These are phyloP conservation scores for Diplolepis rosae DNA, from an alignment of 2,888 invertebrate species.

Conservation along the genomic window DNA sequence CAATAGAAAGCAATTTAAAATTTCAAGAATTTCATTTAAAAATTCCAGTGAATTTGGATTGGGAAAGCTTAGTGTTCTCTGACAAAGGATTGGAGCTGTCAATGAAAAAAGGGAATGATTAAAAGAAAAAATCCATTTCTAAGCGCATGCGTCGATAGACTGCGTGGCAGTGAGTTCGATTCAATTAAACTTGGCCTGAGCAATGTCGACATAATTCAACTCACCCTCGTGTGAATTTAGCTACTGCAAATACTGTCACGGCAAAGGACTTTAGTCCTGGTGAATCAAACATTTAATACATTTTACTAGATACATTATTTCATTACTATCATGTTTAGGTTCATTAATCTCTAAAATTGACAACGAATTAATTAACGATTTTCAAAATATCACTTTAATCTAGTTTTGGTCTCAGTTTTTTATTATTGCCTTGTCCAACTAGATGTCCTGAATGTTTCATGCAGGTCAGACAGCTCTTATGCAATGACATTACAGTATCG, in stretches of 20 bases:
- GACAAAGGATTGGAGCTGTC: constrained; percentile 5
- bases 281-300: background rate
- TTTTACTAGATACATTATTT: too few species aligned
- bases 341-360: too few species aligned
- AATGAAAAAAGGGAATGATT: constrained; percentile 3
- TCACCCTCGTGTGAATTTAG: background rate
- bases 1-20: background rate
- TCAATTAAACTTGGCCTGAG: constrained; percentile 13
- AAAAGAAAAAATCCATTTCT: background rate
- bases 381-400: too few species aligned
- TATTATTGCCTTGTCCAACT: too few species aligned
- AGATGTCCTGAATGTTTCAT: too few species aligned
- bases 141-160: background rate
- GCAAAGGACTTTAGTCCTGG: background rate
- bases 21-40: background rate
- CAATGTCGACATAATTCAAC: background rate
- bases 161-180: background rate
- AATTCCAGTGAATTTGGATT: background rate
- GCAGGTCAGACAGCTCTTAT: too few species aligned
- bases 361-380: too few species aligned
- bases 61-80: background rate
- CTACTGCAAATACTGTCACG: background rate
- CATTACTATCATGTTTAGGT: too few species aligned
- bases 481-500: too few species aligned
- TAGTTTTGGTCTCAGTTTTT: too few species aligned